Evolutionary conservation across 2,113 vertebrate genomes (phyloP), one percentile per base, ranked within the genome.

Genomic region (Neolamprologus tretocephalus): DNA sequence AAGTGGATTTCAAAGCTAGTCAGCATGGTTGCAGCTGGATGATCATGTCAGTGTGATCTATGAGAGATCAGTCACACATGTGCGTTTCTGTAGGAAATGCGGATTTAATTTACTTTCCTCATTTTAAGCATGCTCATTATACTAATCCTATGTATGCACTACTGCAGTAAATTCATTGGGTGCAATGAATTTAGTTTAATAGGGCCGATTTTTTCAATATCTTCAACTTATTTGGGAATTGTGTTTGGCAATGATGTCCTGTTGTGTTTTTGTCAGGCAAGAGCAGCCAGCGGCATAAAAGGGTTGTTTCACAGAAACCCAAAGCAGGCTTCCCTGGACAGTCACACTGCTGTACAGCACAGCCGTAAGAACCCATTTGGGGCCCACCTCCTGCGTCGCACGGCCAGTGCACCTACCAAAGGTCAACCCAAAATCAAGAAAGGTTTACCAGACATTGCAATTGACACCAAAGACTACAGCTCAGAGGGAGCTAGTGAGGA

Each of bases 261-360:
- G 9, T 61, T 91, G n/a, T 92, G 75, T 94, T 87, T 91, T 86
- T 97, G 95, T 88, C 95, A 99, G 98, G 97, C 96, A 96, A 98
- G 97, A 91, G 97, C 97, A 94, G 96, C 96, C 96, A 97, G 97
- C 94, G 98, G 98, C 94, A 97, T 99, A 97, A 99, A 99, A 98
- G 98, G 98, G 75, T 97, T 99, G 75, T 99, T 99, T 96, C 97
- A 98, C 97, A 98, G 98, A 97, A 99, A 97, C 96, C 97, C 98
- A 98, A 99, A 99, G 96, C 98, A 99, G 91, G 93, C 97, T 92
- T 99, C 99, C 63, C 98, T 99, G 92, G 99, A 99, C 98, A 98
- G 98, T 97, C 98, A 98, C 98, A 98, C 96, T 99, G 98, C 96
- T 99, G 98, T 96, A 84, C 98, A 97, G 93, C 97, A 95, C 95